Percentiles rank a stretch among this genome's conserved stretches.
Evolutionary conservation across 2,113 vertebrate species (phyloP).

Genomic region (Capra hircus): DNA sequence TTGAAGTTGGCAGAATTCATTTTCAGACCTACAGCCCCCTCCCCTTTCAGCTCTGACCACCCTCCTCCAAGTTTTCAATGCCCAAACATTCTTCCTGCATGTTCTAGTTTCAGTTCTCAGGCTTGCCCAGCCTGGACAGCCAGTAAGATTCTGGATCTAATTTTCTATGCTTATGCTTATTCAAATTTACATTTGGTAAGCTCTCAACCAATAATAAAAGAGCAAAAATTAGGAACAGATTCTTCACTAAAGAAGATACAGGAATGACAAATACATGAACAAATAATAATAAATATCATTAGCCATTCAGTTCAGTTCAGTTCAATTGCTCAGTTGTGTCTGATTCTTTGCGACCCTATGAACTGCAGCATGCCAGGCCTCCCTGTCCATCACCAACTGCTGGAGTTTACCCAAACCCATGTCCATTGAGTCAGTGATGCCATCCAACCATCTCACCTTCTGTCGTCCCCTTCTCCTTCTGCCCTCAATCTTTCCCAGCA

Average conservation of each 20-base stretch:
- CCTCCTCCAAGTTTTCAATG: background rate
- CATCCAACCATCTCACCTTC: too few relatives aligned
- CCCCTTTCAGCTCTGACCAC: background rate
- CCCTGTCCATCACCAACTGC: too few relatives aligned
- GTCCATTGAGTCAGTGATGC: too few relatives aligned
- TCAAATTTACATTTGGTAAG: background rate
- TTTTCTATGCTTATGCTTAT: background rate
- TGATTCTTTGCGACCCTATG: too few relatives aligned
- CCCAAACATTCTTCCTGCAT: background rate
- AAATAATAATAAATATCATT: background rate
- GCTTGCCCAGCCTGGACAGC: background rate
- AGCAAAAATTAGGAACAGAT: background rate
- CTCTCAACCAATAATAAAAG: background rate
- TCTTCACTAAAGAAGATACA: background rate
- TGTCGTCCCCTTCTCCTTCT: too few relatives aligned
- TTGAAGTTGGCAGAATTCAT: background rate
- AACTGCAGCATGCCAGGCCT: fast-evolving
- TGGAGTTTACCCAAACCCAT: too few relatives aligned
- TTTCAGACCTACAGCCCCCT: background rate
- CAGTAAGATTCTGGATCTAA: background rate
- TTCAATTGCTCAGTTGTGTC: background rate
- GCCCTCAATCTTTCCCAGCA: too few relatives aligned
- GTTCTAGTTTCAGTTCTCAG: background rate
- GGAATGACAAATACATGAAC: background rate
- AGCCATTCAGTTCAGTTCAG: background rate